Conservation (phyloP, 30 jellyfish, hydroid and myxozoan genomes). For the Pelagia noctiluca region DNA sequence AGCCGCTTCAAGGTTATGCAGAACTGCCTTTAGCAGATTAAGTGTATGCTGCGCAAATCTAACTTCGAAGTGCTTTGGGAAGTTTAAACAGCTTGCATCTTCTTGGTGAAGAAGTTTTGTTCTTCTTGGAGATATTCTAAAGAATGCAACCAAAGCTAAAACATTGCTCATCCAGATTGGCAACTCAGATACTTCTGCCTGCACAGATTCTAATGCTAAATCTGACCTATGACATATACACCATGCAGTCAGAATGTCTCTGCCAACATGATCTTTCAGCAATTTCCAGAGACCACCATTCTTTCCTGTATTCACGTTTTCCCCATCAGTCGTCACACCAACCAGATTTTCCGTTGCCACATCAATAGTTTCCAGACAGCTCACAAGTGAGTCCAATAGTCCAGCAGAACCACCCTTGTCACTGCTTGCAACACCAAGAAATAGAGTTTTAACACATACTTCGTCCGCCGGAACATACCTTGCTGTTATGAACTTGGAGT, state of each 20-base stretch:
- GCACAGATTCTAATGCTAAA: constrained; percentile 67
- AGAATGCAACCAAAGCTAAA: constrained; percentile 33
- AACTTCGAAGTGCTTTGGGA: no score
- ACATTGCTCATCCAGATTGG: constrained; percentile 42
- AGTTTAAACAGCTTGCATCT: no score
- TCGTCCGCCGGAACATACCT: constrained; percentile 55
- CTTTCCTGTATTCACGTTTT: no score
- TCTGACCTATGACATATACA: no score
- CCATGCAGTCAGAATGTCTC: no score
- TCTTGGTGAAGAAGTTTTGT: constrained; percentile 45
- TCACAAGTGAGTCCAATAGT: constrained; percentile 33
- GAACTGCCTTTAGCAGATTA: constrained; percentile 4
- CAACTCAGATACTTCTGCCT: constrained; percentile 54
- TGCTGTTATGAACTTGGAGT: constrained; percentile 56
- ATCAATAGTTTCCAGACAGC: constrained; percentile 32
- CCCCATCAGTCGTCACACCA: no score
- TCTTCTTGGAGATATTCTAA: constrained; percentile 46
- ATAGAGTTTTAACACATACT: constrained; percentile 52
- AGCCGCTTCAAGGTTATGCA: no score
- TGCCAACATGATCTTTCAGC: neutral
- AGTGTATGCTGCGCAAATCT: constrained; percentile 13
- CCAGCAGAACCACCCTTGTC: constrained; percentile 59
- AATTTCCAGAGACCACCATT: constrained; percentile 36
- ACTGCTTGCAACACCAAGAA: constrained; percentile 68
- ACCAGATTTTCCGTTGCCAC: constrained; percentile 50